These are phyloP conservation scores for Indicator indicator DNA, from an alignment of 2,113 vertebrate species.

Conservation along the genomic window DNA sequence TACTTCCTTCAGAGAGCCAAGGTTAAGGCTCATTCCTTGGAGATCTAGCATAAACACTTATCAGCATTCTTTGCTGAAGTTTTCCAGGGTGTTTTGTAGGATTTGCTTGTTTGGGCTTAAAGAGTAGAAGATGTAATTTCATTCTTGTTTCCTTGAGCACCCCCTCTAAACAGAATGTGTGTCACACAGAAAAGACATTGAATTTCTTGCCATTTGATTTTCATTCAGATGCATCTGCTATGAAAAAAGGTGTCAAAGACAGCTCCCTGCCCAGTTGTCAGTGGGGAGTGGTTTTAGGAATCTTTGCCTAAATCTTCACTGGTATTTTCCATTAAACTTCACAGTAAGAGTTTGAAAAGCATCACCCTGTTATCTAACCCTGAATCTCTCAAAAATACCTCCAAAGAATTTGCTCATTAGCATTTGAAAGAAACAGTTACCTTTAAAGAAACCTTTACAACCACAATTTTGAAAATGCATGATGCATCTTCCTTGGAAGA, in stretches of 20 bases:
- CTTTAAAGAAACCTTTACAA: constrained; percentile 9
- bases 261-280: neutral
- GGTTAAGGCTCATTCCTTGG: neutral
- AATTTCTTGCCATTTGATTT: constrained; percentile 21
- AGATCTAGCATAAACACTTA: neutral
- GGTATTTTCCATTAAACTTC: neutral
- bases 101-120: neutral
- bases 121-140: neutral
- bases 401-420: neutral
- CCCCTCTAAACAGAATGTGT: neutral
- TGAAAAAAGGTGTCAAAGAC: neutral
- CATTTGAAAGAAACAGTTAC: constrained; percentile 17
- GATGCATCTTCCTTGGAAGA: neutral
- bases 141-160: neutral
- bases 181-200: neutral
- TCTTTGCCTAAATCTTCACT: neutral
- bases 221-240: neutral
- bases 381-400: neutral
- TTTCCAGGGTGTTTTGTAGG: neutral
- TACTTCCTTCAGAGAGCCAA: neutral
- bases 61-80: neutral
- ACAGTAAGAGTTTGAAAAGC: neutral
- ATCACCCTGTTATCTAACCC: neutral
- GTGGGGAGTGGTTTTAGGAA: neutral
- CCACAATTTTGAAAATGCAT: neutral